Percentiles rank a stretch among this genome's conserved stretches.
Evolutionary conservation across 2,113 vertebrate species (phyloP).

Genomic region (human): DNA sequence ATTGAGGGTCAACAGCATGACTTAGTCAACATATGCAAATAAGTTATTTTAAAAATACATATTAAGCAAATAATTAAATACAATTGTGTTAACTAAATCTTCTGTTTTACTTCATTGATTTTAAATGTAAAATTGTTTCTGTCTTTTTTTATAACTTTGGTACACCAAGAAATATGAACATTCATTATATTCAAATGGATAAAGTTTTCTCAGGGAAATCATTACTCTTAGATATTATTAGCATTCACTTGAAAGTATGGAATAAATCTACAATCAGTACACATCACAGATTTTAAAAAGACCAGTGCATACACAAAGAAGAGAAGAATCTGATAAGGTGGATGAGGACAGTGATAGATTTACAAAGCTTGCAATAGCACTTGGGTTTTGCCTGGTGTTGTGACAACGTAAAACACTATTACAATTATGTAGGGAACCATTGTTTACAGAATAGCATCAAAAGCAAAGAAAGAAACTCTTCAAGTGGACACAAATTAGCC

Average conservation of each 20-base stretch:
- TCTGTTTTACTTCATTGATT: conserved; percentile 37
- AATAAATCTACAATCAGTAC: conserved; percentile 15
- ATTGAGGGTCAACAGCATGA: conserved; percentile 78
- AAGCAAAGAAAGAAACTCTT: not conserved
- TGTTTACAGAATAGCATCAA: conserved; percentile 38
- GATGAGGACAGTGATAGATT: not conserved
- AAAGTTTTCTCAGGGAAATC: not conserved
- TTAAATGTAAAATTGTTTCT: conserved; percentile 2
- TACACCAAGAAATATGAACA: conserved; percentile 47
- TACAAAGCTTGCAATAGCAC: not conserved
- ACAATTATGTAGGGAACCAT: not conserved
- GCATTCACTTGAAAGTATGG: conserved; percentile 26
- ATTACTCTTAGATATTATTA: conserved; percentile 4
- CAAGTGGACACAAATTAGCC: not conserved
- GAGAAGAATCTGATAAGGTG: not conserved
- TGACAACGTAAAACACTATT: conserved; percentile 6
- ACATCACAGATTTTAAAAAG: conserved; percentile 23
- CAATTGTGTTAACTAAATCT: conserved; percentile 22
- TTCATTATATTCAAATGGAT: conserved; percentile 45
- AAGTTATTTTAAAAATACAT: conserved; percentile 45
- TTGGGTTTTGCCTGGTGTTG: not conserved
- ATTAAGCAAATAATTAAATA: conserved; percentile 48
- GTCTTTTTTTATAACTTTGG: conserved; percentile 8
- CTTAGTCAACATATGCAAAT: conserved; percentile 55
- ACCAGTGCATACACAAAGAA: not conserved